Evolutionary conservation across 1,140 invertebrate species (phyloP), one percentile per base, ranked within the genome.

Genomic region (Hormaphis cornu): DNA sequence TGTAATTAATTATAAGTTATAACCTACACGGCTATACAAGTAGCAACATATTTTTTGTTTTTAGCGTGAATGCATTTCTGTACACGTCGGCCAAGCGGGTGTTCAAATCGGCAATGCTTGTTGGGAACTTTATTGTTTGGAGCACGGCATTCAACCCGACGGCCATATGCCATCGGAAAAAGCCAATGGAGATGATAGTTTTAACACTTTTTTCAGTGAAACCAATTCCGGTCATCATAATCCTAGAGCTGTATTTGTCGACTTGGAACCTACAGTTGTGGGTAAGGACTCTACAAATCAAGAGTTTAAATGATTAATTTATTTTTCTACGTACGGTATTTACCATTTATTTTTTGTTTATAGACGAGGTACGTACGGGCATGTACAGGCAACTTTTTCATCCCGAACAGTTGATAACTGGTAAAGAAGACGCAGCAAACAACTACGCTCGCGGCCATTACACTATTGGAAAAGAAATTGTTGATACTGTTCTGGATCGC

Each of bases 351-450:
- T 5, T 5, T 59, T 14, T 3, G 6, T 42, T 83, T 84, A 81
- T 80, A 18, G 73, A 76, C 63, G 89, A 92, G 79, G 85, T 92
- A 66, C 80, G 89, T 71, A 86, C 82, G 6, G 89, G 89, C 1
- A 80, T 83, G 1, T 91, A 90, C 78, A 79, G 85, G 8, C 82
- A 86, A 63, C 80, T 93, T 2, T 93, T 89, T 77, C 87, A 89
- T 73, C 88, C 89, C 0, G 85, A 87, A 69, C 85, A 89, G 72
- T 77, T 93, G 9, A 85, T 93, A 46, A 88, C 84, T 26, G 89
- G 88, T n/a, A 90, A 90, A 75, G 90, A 94, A 78, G 91, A 93
- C 78, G 89, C 90, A 1, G 89, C 90, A 8, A 93, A n/a, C n/a
- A n/a, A n/a, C n/a, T n/a, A n/a, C n/a, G n/a, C n/a, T n/a, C n/a